Evolutionary conservation across 2,797 vertebrate species (phyloP), one percentile per base, ranked within the genome.

Genomic region (Danio tinwini): DNA sequence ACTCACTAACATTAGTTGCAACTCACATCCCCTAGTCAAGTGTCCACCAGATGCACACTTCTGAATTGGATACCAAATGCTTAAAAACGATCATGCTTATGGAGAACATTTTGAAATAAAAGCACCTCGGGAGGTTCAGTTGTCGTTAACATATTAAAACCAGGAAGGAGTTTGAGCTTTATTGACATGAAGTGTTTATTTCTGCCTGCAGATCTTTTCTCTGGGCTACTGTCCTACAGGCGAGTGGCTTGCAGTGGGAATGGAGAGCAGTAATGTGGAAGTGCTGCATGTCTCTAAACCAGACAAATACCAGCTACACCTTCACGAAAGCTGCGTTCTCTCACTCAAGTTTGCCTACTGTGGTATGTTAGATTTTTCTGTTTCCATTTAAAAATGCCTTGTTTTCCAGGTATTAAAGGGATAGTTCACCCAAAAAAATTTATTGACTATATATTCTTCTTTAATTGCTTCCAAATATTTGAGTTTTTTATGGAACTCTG

Each of bases 181-280:
- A 29, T 45, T 61, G 17, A 0, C 12, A 14, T 21, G 12, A 37
- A 63, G 16, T 42, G 1, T 59, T 42, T 39, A 9, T 85, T 8
- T 74, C 62, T 50, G 70, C 73, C 0, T 87, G 7, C 76, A 98
- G 97, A 98, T 98, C 90, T 98, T 98, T 91, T 98, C 97, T 0
- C 90, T 98, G 90, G 97, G 97, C 0, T 98, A 98, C 91, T 98
- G 97, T 90, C 97, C 97, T 3, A 97, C 96, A 0, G 97, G 97
- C 0, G 97, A 98, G 84, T 98, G 97, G 97, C 91, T 98, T 82
- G 97, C 96, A 0, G 97, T 98, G 88, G 97, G 97, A 63, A 97
- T 98, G 97, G 97, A 98, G 91, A 98, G 97, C 94, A 98, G 96
- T 90, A 98, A 98, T 0, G 97, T 98, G 88, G 97, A 98, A 77